Evolutionary conservation across 2,888 invertebrate genomes (phyloP), one percentile per base, ranked within the genome.

Genomic region (Cosmorhoe ocellata): DNA sequence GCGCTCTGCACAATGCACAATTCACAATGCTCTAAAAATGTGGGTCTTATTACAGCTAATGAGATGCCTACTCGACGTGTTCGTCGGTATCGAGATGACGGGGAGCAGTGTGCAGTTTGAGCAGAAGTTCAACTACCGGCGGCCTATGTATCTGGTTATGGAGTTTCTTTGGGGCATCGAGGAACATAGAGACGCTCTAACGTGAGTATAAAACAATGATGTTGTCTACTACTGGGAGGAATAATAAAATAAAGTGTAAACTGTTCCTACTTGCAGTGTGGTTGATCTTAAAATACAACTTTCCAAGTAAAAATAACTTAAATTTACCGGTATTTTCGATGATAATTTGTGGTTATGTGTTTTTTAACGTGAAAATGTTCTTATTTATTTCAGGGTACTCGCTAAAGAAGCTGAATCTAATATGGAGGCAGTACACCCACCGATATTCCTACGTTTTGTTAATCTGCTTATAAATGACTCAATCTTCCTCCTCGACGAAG

Each of bases 391-490:
- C 73, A 95, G 97, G 58, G 80, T 86, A 18, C 84, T 98, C 60
- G 97, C 98, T 0, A 81, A 83, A 51, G 94, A 95, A 64, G 98
- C 98, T 0, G 96, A 97, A 77, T 79, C 88, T 7, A 96, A 96
- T 71, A 98, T 99, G 93, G 97, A 98, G 73, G 96, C 95, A 0
- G 95, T 96, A 1, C 94, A 95, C 57, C 97, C 98, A 3, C 99
- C 98, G 0, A 79, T 98, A 53, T 99, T 99, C 84, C 91, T 99
- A 36, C 93, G 98, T 38, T 99, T 99, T 76, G 94, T 99, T 28
- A 99, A 99, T 90, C 92, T 99, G 58, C 91, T 99, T 10, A 98
- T 99, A 80, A 99, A 99, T 76, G 99, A 99, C 89, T 98, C 98
- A 45, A 98, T 98, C 27, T 99, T 96, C 77, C 90, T 99, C 9